These are phyloP conservation scores for Callithrix jacchus DNA, from an alignment of 2,113 vertebrate species.

Conservation along the genomic window DNA sequence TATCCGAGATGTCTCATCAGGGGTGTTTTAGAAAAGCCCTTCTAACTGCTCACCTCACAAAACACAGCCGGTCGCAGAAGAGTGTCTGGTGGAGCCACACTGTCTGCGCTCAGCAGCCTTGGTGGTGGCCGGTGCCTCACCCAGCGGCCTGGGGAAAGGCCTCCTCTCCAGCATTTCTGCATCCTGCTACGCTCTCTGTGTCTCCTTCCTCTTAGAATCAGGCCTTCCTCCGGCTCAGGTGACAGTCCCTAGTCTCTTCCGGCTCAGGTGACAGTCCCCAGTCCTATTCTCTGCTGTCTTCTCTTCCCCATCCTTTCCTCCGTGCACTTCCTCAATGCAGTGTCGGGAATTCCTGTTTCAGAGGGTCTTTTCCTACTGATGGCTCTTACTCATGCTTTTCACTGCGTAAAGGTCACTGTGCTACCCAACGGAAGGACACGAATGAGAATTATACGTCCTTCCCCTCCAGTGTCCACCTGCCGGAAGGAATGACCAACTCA, in stretches of 20 bases:
- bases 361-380: background rate
- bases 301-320: background rate
- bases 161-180: too few species aligned
- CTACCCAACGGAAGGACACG: background rate
- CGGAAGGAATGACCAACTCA: background rate
- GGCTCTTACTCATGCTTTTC: background rate
- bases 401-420: background rate
- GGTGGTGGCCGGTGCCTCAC: too few species aligned
- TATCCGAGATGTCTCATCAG: too few species aligned
- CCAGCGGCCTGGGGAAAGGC: rapidly evolving
- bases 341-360: too few species aligned
- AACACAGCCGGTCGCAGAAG: background rate
- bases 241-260: background rate
- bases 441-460: background rate
- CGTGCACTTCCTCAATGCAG: background rate
- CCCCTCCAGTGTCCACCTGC: background rate
- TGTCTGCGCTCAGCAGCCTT: background rate
- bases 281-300: background rate
- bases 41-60: background rate
- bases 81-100: too few species aligned
- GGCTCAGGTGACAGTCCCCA: background rate
- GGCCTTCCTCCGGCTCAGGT: background rate
- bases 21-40: background rate
- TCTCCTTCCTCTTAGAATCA: background rate
- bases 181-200: rapidly evolving